phyloP scores from a whole-genome alignment of 1,140 invertebrate species.

The Lepidurus couesii region DNA sequence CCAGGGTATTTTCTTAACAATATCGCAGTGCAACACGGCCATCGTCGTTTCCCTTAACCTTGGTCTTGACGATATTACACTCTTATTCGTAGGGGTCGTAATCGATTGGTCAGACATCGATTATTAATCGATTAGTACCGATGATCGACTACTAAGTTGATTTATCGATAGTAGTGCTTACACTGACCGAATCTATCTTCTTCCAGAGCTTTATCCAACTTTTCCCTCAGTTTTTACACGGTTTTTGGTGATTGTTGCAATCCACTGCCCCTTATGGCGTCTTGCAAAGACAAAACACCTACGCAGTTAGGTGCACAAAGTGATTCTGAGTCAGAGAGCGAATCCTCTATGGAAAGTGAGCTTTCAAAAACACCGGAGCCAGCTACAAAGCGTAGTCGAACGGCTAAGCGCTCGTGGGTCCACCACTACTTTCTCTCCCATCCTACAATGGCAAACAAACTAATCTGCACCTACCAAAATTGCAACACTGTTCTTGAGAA shows the following conservation, averaged over 20 bases:
- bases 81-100: too few relatives aligned
- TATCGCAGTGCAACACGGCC: too few relatives aligned
- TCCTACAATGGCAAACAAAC: not conserved
- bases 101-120: too few relatives aligned
- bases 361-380: not conserved
- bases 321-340: constrained; percentile 4
- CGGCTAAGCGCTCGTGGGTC: constrained; percentile 2
- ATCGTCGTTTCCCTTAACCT: too few relatives aligned
- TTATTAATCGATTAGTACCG: too few relatives aligned
- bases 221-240: not conserved
- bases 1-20: too few relatives aligned
- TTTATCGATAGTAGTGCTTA: not conserved
- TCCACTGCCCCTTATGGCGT: not conserved
- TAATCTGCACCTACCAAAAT: constrained; percentile 6
- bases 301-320: not conserved
- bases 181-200: constrained; percentile 5
- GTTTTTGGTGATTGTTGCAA: constrained; percentile 6
- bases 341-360: constrained; percentile 5
- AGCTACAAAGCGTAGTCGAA: not conserved
- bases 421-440: constrained; percentile 4
- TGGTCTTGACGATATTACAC: too few relatives aligned
- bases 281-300: not conserved
- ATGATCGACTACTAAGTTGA: too few relatives aligned
- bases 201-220: not conserved
- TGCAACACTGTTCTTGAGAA: constrained; percentile 5